Base-by-base conservation (phyloP, 2,888 invertebrate species). In the Hyles lineata region DNA sequence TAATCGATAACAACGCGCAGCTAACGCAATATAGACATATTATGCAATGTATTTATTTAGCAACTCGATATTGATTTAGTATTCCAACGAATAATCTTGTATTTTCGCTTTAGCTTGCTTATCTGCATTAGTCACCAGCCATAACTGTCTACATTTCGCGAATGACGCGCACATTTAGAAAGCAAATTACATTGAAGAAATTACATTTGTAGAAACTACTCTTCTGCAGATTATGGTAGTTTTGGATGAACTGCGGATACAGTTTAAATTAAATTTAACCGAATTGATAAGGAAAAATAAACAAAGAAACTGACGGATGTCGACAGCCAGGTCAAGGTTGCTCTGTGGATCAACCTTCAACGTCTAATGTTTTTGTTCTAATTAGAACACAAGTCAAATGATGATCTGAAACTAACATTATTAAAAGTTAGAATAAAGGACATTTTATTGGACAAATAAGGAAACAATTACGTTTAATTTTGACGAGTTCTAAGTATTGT, bases 401-500 rank as follows among this genome's bases (percentile, higher is more conserved):
- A 23, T 43, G 60, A 52, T 19, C 23, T 17, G n/a, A 17, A 29
- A 62, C 50, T 32, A 50, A 50, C 7, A 11, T 29, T 29, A 19
- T 29, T 29, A 43, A 67, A 23, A 43, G n/a, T 43, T 32, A n/a
- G 17, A 23, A 43, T 11, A 67, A 35, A 67, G 43, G 43, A 43
- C 35, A 67, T 35, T 21, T 43, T 21, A 43, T 5, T 15, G 43
- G 15, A 23, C 21, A 43, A 67, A 67, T 67, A 43, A 67, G 63
- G 63, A 67, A 67, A 43, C 3, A 43, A 21, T 21, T 67, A 43
- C 11, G 21, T 21, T 5, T 43, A 9, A 43, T 67, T 43, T 71
- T n/a, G 29, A 62, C 43, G 61, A 50, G 59, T 71, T 62, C 62
- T 67, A 43, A 5, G 63, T 67, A 67, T 32, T 67, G 43, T 2